These are phyloP conservation scores for Emmelina monodactyla DNA, from an alignment of 2,888 invertebrate species.

Conservation along the genomic window DNA sequence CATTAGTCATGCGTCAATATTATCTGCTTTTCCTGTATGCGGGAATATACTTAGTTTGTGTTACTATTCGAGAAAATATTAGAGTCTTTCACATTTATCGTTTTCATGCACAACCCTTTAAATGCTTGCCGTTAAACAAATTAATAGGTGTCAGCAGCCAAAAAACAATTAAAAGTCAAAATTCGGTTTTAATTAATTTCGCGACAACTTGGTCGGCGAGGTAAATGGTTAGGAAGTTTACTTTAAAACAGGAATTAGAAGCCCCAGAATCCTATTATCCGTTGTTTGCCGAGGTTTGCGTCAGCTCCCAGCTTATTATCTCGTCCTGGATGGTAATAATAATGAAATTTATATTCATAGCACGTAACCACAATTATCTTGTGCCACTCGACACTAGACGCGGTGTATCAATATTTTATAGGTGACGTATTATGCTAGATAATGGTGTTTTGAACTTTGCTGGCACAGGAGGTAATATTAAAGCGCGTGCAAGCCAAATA, in stretches of 20 bases:
- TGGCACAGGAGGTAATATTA: neutral
- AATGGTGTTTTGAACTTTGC: slow-evolving; percentile 6
- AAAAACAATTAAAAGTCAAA: too few species aligned
- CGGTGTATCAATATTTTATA: slow-evolving; percentile 26
- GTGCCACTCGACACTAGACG: slow-evolving; percentile 22
- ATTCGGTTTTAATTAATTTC: too few species aligned
- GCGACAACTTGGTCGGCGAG: too few species aligned
- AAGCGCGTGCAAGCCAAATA: too few species aligned
- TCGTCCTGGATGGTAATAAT: too few species aligned
- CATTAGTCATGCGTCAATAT: slow-evolving; percentile 50
- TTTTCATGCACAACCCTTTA: too few species aligned
- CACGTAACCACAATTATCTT: slow-evolving; percentile 35
- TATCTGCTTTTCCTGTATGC: slow-evolving; percentile 32
- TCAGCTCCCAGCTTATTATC: slow-evolving; percentile 19
- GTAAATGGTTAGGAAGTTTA: slow-evolving; percentile 25
- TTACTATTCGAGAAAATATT: neutral
- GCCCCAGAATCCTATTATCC: slow-evolving; percentile 27
- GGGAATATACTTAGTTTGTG: neutral
- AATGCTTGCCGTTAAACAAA: too few species aligned
- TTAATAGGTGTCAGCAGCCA: too few species aligned
- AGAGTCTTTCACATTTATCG: too few species aligned
- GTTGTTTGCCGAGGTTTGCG: slow-evolving; percentile 4
- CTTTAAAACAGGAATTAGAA: slow-evolving; percentile 29
- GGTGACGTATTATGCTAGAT: slow-evolving; percentile 7
- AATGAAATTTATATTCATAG: slow-evolving; percentile 42